Evolutionary conservation across 2,888 invertebrate species (phyloP), one percentile per base, ranked within the genome.

Genomic region (Julus scanicus): DNA sequence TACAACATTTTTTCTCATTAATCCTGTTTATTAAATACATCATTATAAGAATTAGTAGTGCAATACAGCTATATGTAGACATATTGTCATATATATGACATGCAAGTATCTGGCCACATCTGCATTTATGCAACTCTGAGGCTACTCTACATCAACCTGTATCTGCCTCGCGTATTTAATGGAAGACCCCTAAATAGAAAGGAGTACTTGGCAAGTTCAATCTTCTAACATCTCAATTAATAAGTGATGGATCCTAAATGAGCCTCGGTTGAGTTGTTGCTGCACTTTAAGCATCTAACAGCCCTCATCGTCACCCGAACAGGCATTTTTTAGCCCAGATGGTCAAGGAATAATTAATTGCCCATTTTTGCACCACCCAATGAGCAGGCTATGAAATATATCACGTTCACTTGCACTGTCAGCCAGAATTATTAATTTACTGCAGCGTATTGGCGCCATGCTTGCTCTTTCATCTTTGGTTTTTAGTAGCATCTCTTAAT

Each of bases 331-430:
- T 71, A 29, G 71, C 71, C 29, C 71, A 20, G 71, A 71, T 71
- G 71, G 71, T 71, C 71, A 71, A 71, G 71, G 71, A 71, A 71
- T 71, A 71, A 71, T 71, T 71, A 71, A 71, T 71, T 71, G 71
- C 71, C 71, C 29, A 71, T 29, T 71, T 71, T 71, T 71, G 71
- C 71, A 2, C 71, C 29, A 29, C 71, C n/a, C 71, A 9, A 29
- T 71, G 71, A 71, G 8, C 71, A 29, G 11, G 71, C 71, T 71
- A 71, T 71, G 71, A 71, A 71, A 71, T 71, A 11, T 71, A 29
- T 71, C 71, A 71, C 71, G 29, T 71, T 29, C 71, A 29, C 71
- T 71, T 11, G 71, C 29, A 71, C 71, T 71, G 71, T 71, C 71
- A 71, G 71, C 71, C 71, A 9, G 29, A 71, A 71, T 71, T 71